A percentile compares a stretch with the other conserved stretches of the same genome.
These are phyloP conservation scores for Malurus melanocephalus DNA, from an alignment of 2,113 vertebrate species.

Conservation along the genomic window DNA sequence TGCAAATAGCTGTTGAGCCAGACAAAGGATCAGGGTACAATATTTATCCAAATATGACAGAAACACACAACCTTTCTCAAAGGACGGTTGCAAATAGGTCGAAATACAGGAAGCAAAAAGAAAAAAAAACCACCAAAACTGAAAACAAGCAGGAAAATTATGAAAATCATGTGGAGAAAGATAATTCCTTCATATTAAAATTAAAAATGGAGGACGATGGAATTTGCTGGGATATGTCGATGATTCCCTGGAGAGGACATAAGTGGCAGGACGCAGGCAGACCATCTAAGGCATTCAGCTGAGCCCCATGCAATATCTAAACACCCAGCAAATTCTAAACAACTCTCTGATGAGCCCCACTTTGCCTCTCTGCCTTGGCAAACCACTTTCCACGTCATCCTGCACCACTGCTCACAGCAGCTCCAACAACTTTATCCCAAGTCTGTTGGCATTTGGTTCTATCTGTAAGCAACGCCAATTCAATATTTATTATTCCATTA, in stretches of 20 bases:
- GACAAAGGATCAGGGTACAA: not conserved
- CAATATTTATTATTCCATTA: not conserved
- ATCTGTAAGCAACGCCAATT: not conserved
- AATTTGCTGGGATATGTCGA: not conserved
- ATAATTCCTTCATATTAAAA: not conserved
- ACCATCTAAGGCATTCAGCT: not conserved
- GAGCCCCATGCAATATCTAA: not conserved
- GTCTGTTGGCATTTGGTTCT: not conserved
- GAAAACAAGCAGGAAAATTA: not conserved
- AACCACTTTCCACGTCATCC: not conserved
- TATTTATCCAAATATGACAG: not conserved
- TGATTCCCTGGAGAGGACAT: not conserved
- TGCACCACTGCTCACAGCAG: not conserved
- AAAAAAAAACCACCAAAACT: not conserved
- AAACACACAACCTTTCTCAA: not conserved
- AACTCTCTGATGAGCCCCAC: not conserved
- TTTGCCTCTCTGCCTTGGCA: not conserved
- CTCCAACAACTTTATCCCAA: not conserved
- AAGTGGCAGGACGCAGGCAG: not conserved
- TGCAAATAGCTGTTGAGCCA: not conserved
- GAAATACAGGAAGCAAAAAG: not conserved
- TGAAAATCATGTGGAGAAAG: accelerated
- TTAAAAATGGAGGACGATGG: not conserved
- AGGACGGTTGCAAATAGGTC: not conserved
- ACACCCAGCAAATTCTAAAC: not conserved